Base-by-base conservation (phyloP, 2,113 vertebrate species). In the Saccopteryx bilineata region DNA sequence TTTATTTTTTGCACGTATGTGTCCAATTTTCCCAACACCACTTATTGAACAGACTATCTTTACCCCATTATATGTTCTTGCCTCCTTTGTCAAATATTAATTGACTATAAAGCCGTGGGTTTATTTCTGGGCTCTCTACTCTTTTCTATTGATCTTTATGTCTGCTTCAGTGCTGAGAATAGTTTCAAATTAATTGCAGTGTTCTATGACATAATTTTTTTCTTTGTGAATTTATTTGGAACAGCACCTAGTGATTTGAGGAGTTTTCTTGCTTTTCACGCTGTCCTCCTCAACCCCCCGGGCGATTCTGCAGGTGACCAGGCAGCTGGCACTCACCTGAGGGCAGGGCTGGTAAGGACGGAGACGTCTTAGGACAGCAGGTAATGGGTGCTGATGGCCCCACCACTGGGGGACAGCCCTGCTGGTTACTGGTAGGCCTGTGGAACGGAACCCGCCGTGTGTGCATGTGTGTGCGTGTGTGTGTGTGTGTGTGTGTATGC, bases 191-290 rank as follows among this genome's bases (percentile, higher is more conserved):
- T 56, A 63, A 60, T 78, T 66, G 39, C 72, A 17, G 4, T 56
- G 61, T 93, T 31, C 61, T 46, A 3, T 92, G 66, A 63, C 14
- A n/a, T 71, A 65, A 52, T 86, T 80, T 90, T 83, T 87, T 78
- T 87, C 56, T 72, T 76, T 63, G 68, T 31, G 90, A 56, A 68
- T 46, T 21, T 79, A 31, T 71, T 91, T 65, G 9, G 65, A 39
- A 33, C 19, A 48, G 54, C 31, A 26, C 19, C 50, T 85, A 52
- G 46, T 88, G 60, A 75, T 19, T 39, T 91, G 52, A 52, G 33
- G 54, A 5, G 54, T 46, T 48, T 74, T 65, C 56, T 76, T 90
- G 68, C 61, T 72, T 89, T 69, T 52, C 58, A 9, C 28, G 3
- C n/a, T 48, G 65, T 7, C 66, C 12, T 61, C 52, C 18, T 74